Evolutionary conservation across 2,888 invertebrate genomes (phyloP).

Genomic region (Stenolophus ochropezus): DNA sequence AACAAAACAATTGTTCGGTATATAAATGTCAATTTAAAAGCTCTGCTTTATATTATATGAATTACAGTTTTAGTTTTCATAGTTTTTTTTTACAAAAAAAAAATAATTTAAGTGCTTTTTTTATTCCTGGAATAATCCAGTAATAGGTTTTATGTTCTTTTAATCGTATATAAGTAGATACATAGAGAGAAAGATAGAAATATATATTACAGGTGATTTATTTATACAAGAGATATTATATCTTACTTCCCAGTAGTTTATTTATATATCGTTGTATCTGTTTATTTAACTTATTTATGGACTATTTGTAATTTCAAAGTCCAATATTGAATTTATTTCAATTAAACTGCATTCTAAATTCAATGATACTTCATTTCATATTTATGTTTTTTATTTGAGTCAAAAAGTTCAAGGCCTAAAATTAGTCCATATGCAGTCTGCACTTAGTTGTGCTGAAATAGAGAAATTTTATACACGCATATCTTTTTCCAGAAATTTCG

Average conservation of each 20-base stretch:
- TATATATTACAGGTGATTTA: not conserved
- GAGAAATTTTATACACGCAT: constrained; percentile 15
- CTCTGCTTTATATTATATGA: no score
- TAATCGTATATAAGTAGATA: no score
- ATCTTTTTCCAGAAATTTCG: not conserved
- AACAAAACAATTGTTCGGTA: no score
- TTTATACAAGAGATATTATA: not conserved
- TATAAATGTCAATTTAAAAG: no score
- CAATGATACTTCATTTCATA: constrained; percentile 12
- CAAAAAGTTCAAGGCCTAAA: constrained; percentile 38
- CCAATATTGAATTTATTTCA: not conserved
- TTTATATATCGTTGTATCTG: not conserved
- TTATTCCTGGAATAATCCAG: no score
- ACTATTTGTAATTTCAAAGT: constrained; percentile 13
- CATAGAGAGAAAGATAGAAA: no score
- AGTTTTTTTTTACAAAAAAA: no score
- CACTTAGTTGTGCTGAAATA: constrained; percentile 15
- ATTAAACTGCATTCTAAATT: not conserved
- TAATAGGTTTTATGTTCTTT: no score
- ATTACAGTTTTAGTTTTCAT: no score
- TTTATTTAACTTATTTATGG: not conserved
- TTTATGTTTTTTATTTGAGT: constrained; percentile 34
- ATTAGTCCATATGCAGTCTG: not conserved
- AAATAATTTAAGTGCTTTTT: no score
- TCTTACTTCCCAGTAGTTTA: not conserved